These are phyloP conservation scores for Caenorhabditis remanei DNA, from an alignment of 1,140 invertebrate species.

Conservation along the genomic window DNA sequence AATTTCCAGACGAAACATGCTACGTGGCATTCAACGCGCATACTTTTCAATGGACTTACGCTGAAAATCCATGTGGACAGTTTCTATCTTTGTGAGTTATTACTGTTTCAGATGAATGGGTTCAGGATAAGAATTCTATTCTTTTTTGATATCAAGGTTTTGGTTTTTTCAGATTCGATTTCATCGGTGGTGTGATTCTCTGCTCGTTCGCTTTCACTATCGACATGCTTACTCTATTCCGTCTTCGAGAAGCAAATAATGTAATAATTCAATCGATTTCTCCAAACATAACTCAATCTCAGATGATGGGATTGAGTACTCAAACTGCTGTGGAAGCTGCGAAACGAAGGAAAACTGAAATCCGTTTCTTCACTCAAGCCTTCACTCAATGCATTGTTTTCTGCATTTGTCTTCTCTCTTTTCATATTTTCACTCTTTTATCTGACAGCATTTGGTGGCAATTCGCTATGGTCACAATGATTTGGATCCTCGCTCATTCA, in stretches of 20 bases:
- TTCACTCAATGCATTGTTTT: conserved; percentile 40
- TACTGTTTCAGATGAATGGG: neutral
- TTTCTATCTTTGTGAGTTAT: conserved; percentile 46
- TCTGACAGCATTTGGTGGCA: conserved; percentile 34
- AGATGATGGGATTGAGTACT: neutral
- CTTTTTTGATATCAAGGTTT: too few species aligned
- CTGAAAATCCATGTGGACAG: conserved; percentile 35
- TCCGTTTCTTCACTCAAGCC: conserved; percentile 44
- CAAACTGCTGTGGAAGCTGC: conserved; percentile 6
- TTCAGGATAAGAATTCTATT: neutral
- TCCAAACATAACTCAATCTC: neutral
- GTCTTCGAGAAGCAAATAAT: conserved; percentile 6
- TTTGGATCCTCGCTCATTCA: conserved; percentile 23
- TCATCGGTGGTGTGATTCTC: conserved; percentile 7
- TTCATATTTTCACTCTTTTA: conserved; percentile 32
- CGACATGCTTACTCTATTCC: neutral
- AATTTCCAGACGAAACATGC: conserved; percentile 33
- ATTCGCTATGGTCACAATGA: conserved; percentile 34
- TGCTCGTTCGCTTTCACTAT: conserved; percentile 11
- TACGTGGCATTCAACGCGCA: conserved; percentile 34
- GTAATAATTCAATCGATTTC: conserved; percentile 1
- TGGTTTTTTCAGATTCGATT: neutral
- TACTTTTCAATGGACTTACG: conserved; percentile 40
- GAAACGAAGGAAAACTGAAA: conserved; percentile 35
- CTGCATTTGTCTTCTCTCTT: conserved; percentile 20